Percentiles rank a stretch among this genome's conserved stretches.
Conservation (phyloP, 2,797 vertebrate genomes). For the Cephalopachus bancanus region DNA sequence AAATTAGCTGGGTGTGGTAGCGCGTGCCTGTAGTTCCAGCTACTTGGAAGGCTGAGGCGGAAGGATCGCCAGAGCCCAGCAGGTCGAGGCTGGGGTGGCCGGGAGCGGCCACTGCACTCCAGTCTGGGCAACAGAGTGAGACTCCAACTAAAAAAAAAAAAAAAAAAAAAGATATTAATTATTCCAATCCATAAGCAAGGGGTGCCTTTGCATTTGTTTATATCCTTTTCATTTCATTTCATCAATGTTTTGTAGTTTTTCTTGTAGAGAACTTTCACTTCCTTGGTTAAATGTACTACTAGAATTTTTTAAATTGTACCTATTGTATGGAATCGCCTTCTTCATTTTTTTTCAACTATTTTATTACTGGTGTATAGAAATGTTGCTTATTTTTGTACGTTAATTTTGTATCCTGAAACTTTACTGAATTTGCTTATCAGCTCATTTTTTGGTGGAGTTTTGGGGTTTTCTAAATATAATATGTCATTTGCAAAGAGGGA, state of each 20-base stretch:
- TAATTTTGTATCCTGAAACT: neutral
- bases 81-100: too few species aligned
- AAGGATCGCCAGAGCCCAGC: too few species aligned
- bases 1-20: too few species aligned
- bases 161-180: neutral
- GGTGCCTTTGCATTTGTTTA: neutral
- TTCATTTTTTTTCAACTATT: neutral
- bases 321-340: neutral
- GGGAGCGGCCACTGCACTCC: too few species aligned
- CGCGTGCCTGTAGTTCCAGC: too few species aligned
- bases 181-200: neutral
- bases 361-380: neutral
- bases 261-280: neutral
- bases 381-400: neutral
- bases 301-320: neutral
- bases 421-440: neutral
- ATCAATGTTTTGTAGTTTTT: neutral
- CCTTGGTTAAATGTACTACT: neutral
- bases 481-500: neutral
- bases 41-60: too few species aligned
- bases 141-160: too few species aligned
- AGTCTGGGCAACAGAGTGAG: too few species aligned
- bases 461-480: neutral
- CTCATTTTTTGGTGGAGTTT: neutral
- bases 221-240: neutral